A percentile compares a stretch with the other conserved stretches of the same genome.
Evolutionary conservation across 2,888 invertebrate species (phyloP).

Genomic region (Ferrisia virgata): DNA sequence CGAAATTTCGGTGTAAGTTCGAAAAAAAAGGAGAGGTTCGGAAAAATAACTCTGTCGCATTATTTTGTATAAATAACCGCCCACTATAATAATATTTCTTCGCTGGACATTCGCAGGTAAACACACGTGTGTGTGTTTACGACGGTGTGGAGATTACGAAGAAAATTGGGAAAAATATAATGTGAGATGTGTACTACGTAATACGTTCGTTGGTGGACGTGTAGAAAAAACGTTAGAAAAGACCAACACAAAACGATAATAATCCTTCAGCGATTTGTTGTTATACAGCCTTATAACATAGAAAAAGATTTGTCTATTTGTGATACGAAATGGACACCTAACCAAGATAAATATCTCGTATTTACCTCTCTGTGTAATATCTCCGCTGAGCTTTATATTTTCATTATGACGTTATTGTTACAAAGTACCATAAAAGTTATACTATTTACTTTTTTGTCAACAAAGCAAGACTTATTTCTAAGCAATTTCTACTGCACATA

Average conservation of each 20-base stretch:
- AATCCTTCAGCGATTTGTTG: conserved; percentile 29
- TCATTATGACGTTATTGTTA: conserved; percentile 38
- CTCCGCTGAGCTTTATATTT: conserved; percentile 31
- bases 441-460: conserved; percentile 22
- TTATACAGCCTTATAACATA: not conserved
- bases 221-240: not conserved
- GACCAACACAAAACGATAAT: not conserved
- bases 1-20: no score
- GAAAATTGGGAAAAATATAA: not conserved
- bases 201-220: not conserved
- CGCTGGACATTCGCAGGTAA: not conserved
- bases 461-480: conserved; percentile 25
- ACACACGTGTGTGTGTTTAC: not conserved
- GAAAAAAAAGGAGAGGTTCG: no score
- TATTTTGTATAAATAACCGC: not conserved
- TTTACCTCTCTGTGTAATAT: conserved; percentile 18
- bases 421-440: conserved; percentile 23
- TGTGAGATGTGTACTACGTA: not conserved
- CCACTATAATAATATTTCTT: not conserved
- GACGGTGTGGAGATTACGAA: not conserved
- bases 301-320: conserved; percentile 37
- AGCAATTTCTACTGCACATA: conserved; percentile 6
- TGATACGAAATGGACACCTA: conserved; percentile 32
- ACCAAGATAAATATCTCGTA: conserved; percentile 35
- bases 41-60: not conserved